A percentile compares a stretch with the other conserved stretches of the same genome.
These are phyloP conservation scores for Caradrina clavipalpis DNA, from an alignment of 2,888 invertebrate species.

Conservation along the genomic window DNA sequence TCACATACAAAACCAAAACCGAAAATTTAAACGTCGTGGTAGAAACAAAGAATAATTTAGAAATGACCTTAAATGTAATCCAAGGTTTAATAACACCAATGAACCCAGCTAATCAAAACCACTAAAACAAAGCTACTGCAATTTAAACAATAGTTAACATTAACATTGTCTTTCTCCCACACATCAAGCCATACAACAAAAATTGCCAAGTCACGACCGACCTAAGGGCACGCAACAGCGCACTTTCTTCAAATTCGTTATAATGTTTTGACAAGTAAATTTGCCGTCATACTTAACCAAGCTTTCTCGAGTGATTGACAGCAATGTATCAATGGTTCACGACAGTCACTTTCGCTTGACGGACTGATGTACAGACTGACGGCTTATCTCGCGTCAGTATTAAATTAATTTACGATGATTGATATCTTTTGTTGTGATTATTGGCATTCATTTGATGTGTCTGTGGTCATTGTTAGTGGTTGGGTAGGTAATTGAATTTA, in stretches of 20 bases:
- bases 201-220: constrained; percentile 61
- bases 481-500: constrained; percentile 31
- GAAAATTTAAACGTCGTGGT: too few species aligned
- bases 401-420: constrained; percentile 59
- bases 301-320: constrained; percentile 72
- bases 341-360: constrained; percentile 70
- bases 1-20: too few species aligned
- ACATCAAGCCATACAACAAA: constrained; percentile 44
- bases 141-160: constrained; percentile 37
- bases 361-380: constrained; percentile 62
- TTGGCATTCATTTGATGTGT: constrained; percentile 43
- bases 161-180: constrained; percentile 31
- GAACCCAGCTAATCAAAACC: constrained; percentile 16
- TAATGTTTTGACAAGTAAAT: constrained; percentile 77
- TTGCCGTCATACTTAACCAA: constrained; percentile 65
- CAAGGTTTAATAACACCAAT: background rate
- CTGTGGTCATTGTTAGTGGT: constrained; percentile 16
- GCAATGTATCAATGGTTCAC: constrained; percentile 60
- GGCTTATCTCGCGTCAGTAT: constrained; percentile 55
- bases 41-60: too few species aligned
- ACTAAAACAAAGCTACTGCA: constrained; percentile 37
- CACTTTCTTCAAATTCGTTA: constrained; percentile 75
- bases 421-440: constrained; percentile 53
- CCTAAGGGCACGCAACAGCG: constrained; percentile 57
- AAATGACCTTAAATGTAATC: too few species aligned